Conservation (phyloP, 2,888 invertebrate genomes). For the Cephus nigrinus region DNA sequence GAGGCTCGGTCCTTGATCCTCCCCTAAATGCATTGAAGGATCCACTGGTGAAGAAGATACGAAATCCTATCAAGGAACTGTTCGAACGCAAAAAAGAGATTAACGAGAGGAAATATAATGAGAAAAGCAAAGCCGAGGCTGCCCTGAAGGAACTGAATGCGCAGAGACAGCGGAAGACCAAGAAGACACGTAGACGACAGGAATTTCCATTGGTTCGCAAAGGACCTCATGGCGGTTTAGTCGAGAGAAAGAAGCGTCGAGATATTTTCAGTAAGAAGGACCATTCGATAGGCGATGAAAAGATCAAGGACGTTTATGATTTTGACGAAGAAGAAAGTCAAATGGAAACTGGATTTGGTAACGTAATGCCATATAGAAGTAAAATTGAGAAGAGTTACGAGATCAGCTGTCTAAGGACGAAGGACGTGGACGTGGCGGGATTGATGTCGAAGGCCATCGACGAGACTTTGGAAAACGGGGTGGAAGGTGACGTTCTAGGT, state of each 20-base stretch:
- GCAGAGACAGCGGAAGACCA: constrained; percentile 49
- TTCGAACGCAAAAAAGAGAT: constrained; percentile 61
- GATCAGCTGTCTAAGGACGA: constrained; percentile 26
- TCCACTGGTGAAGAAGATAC: constrained; percentile 42
- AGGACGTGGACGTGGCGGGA: constrained; percentile 40
- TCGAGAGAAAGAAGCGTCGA: constrained; percentile 56
- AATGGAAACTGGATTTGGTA: constrained; percentile 36
- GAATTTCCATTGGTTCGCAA: constrained; percentile 57
- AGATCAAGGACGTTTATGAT: constrained; percentile 61
- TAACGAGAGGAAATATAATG: constrained; percentile 53
- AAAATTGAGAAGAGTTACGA: constrained; percentile 43
- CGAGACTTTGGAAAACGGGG: constrained; percentile 45
- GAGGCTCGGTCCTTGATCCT: constrained; percentile 19
- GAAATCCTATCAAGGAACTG: constrained; percentile 60
- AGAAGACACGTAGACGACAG: constrained; percentile 46
- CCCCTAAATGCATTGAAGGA: constrained; percentile 23
- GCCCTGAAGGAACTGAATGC: constrained; percentile 35
- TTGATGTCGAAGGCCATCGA: constrained; percentile 46
- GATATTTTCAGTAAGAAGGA: constrained; percentile 45
- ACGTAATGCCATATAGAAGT: constrained; percentile 54
- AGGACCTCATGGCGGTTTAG: constrained; percentile 47
- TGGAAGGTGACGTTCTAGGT: constrained; percentile 33
- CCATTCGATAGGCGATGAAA: constrained; percentile 22
- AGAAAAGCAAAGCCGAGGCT: constrained; percentile 39
- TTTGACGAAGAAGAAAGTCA: constrained; percentile 63